Percentiles rank a stretch among this genome's conserved stretches.
phyloP scores from a whole-genome alignment of 1,140 invertebrate species.

The Drosophila bifasciata region DNA sequence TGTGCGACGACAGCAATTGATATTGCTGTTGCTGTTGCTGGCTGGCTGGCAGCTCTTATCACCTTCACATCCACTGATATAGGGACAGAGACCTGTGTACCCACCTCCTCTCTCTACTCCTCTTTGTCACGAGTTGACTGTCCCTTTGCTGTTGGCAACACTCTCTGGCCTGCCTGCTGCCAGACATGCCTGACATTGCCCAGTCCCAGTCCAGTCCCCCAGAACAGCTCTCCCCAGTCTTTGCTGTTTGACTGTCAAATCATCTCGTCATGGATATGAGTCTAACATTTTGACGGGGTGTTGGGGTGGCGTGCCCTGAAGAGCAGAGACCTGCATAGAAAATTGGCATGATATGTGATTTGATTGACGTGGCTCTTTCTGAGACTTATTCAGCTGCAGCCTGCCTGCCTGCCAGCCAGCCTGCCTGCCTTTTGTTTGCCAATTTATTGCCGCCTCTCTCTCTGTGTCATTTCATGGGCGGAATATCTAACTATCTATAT shows the following conservation, averaged over 20 bases:
- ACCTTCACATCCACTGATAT: slow-evolving; percentile 37
- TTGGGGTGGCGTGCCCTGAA: slow-evolving; percentile 2
- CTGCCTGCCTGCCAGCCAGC: no score
- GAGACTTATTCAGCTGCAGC: slow-evolving; percentile 20
- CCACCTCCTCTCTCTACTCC: slow-evolving; percentile 9
- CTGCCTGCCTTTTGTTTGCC: slow-evolving; percentile 50
- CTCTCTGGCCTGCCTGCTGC: slow-evolving; percentile 20
- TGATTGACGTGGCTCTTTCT: slow-evolving; percentile 61
- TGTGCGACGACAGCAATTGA: slow-evolving; percentile 64
- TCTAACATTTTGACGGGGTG: slow-evolving; percentile 34
- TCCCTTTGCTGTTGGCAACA: slow-evolving; percentile 50
- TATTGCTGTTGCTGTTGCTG: slow-evolving; percentile 12
- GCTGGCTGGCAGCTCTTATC: slow-evolving; percentile 45
- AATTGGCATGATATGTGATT: slow-evolving; percentile 78
- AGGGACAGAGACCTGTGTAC: slow-evolving; percentile 24
- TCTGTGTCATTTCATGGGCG: slow-evolving; percentile 64
- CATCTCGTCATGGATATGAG: slow-evolving; percentile 70
- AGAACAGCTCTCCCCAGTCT: not conserved
- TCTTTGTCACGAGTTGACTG: slow-evolving; percentile 31
- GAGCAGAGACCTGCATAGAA: slow-evolving; percentile 47
- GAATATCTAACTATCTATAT: slow-evolving; percentile 8
- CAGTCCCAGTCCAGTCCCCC: slow-evolving; percentile 17
- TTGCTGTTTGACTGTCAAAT: slow-evolving; percentile 57
- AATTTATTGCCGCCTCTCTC: slow-evolving; percentile 59
- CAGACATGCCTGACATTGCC: not conserved